Conservation (phyloP, 2,888 invertebrate species). For the Drosophila buzzatii region DNA sequence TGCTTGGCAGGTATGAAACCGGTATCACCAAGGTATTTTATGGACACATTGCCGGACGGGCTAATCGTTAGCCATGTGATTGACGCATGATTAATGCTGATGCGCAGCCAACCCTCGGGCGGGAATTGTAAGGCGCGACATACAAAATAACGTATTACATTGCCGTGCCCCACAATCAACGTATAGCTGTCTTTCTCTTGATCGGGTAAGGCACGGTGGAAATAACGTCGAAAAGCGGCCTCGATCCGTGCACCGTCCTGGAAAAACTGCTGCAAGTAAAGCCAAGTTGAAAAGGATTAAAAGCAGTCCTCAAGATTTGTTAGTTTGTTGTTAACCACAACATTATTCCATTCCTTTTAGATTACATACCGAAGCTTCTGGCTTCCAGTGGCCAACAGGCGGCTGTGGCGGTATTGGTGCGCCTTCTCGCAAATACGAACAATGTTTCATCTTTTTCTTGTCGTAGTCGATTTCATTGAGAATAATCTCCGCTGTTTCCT, state of each 20-base stretch:
- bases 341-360: neutral
- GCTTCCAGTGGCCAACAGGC: slow-evolving; percentile 94
- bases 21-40: slow-evolving; percentile 93
- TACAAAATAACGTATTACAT: slow-evolving; percentile 98
- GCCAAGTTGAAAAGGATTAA: neutral
- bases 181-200: slow-evolving; percentile 95
- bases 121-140: slow-evolving; percentile 98
- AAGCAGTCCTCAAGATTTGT: neutral
- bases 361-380: slow-evolving; percentile 90
- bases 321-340: too few relatives aligned
- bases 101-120: slow-evolving; percentile 97
- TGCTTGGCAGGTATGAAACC: slow-evolving; percentile 94
- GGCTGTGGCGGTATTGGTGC: slow-evolving; percentile 98
- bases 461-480: slow-evolving; percentile 88
- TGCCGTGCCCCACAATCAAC: slow-evolving; percentile 97
- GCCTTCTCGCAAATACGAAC: slow-evolving; percentile 94
- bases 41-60: slow-evolving; percentile 93
- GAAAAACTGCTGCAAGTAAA: slow-evolving; percentile 91
- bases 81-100: slow-evolving; percentile 96
- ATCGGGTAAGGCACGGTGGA: slow-evolving; percentile 93
- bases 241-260: slow-evolving; percentile 97
- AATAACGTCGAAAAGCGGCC: slow-evolving; percentile 96
- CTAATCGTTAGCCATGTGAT: slow-evolving; percentile 96
- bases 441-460: slow-evolving; percentile 88
- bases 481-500: slow-evolving; percentile 95